Evolutionary conservation across 2,888 invertebrate genomes (phyloP), one percentile per base, ranked within the genome.

Genomic region (Portevinia maculata): DNA sequence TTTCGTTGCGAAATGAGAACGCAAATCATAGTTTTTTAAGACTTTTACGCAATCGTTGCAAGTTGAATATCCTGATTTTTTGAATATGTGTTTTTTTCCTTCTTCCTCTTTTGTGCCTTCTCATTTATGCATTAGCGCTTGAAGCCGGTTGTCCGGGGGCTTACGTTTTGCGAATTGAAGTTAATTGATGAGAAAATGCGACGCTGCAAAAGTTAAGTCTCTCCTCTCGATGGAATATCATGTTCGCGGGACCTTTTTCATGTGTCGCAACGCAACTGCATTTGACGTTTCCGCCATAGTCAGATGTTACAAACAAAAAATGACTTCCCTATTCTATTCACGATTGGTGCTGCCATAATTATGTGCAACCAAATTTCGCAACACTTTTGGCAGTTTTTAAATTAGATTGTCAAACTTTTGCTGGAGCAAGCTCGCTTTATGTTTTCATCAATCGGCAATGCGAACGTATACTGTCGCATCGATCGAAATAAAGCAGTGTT

Each of bases 21-120:
- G 83, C 78, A 78, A 83, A 78, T 78, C 71, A 67, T 67, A 75
- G 69, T 69, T 75, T 75, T 62, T 79, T 64, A 53, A 73, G 65
- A 65, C 52, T 24, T 67, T 79, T 79, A 79, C 79, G 79, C 75
- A 79, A 79, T 79, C 75, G 75, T 44, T 62, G 74, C 39, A 75
- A 79, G 75, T 75, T 67, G 79, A 79, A 79, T 69, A 79, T 75
- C 69, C 75, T 75, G 69, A 79, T 69, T 73, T 79, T n/a, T 73
- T 39, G 37, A 64, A 62, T 48, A 48, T 37, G 15, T 59, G 21
- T 55, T 4, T 28, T 19, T 67, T 11, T 17, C n/a, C 21, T 30
- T 50, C 30, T 44, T 53, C 17, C 52, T 44, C 44, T 60, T 52
- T 15, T 53, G 24, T 41, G 3, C 17, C 7, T 55, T 64, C 39